Base-by-base conservation (phyloP, 2,888 invertebrate species). In the Ethmia dodecea region DNA sequence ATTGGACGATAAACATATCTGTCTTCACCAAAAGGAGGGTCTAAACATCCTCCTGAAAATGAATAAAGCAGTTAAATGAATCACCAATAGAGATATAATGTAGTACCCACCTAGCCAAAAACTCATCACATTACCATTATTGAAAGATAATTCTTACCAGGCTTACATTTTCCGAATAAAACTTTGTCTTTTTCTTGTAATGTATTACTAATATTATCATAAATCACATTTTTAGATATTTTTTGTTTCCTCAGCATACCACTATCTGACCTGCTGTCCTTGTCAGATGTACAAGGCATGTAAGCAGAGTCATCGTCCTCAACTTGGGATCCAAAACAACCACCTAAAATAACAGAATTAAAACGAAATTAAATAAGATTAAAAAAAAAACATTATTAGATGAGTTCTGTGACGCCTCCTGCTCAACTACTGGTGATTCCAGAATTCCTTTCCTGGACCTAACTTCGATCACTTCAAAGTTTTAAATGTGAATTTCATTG, bases 21-120 rank as follows among this genome's bases (percentile, higher is more conserved):
- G 1, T 84, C 83, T 63, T 83, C 80, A 37, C 52, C 55, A 48
- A 71, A 80, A 8, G 78, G 74, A 31, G 84, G 83, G 55, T 86
- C 83, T 32, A 84, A 55, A 39, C 83, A 83, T 9, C 83, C 84
- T 29, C 83, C 84, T 84, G 38, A 38, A 58, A 52, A 11, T 35
- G n/a, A 40, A 33, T 13, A 39, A 44, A 16, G 28, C n/a, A 22
- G 22, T n/a, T n/a, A n/a, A n/a, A n/a, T n/a, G n/a, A 18, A 6
- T 18, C 6, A 18, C 6, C 18, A 18, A 18, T 3, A 18, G 18
- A 18, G 5, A 18, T 18, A 5, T 3, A 4, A 18, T 18, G 6
- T 18, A 18, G 4, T 5, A 5, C 3, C 3, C 18, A 18, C 6
- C 18, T 6, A 18, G 6, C 6, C 6, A 18, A 18, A 6, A 18